Conservation (phyloP, 1,140 invertebrate genomes). For the Heterodera schachtii region DNA sequence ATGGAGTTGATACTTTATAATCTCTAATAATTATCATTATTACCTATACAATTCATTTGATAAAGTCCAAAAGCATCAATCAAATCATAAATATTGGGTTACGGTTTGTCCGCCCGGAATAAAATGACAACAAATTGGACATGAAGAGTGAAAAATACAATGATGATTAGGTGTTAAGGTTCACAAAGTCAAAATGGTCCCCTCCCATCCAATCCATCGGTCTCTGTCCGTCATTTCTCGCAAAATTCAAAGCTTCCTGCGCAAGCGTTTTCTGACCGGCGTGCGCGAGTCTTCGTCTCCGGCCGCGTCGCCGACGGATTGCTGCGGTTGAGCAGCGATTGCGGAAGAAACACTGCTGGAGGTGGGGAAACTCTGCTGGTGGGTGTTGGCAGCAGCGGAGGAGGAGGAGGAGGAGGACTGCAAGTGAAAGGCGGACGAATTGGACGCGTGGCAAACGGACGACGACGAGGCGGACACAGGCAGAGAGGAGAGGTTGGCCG, state of each 20-base stretch:
- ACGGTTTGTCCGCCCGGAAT: background rate
- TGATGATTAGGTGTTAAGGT: background rate
- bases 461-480: background rate
- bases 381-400: background rate
- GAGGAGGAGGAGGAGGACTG: background rate
- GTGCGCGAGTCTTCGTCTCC: constrained; percentile 28
- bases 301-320: background rate
- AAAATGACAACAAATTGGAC: background rate
- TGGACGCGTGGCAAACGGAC: background rate
- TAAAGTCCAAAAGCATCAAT: background rate
- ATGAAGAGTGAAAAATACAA: background rate
- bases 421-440: background rate
- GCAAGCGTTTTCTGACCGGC: constrained; percentile 22
- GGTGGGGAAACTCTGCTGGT: background rate
- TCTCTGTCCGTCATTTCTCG: background rate
- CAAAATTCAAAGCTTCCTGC: constrained; percentile 22
- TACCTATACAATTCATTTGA: background rate
- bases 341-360: background rate
- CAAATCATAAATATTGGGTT: background rate
- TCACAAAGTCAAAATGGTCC: background rate
- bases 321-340: background rate
- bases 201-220: background rate
- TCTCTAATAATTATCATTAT: too few species aligned
- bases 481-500: background rate
- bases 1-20: too few species aligned